Percentiles rank a stretch among this genome's conserved stretches.
Conservation (phyloP, 2,797 vertebrate species). For the Echiichthys vipera region DNA sequence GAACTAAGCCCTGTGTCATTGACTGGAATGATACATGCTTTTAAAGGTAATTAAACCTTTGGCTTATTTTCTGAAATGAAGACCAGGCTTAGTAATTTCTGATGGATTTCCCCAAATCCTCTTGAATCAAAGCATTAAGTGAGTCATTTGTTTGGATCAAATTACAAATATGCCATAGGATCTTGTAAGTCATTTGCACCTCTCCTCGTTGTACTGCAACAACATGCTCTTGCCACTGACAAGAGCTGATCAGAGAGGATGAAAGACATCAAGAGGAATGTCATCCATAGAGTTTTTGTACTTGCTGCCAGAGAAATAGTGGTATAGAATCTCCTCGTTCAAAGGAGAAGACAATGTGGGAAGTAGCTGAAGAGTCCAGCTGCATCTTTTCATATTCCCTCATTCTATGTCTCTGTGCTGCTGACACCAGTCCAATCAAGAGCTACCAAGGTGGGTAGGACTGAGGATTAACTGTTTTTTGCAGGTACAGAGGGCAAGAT, state of each 20-base stretch:
- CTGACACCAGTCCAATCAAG: conserved; percentile 56
- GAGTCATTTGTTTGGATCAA: conserved; percentile 37
- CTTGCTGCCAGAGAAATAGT: conserved; percentile 40
- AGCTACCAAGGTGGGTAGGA: conserved; percentile 45
- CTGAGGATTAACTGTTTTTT: conserved; percentile 81
- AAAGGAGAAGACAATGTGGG: conserved; percentile 47
- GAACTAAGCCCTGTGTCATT: conserved; percentile 38
- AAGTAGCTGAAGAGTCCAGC: conserved; percentile 34
- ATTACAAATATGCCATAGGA: conserved; percentile 9
- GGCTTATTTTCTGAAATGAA: conserved; percentile 42
- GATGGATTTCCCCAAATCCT: conserved; percentile 12
- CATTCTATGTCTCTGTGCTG: conserved; percentile 8
- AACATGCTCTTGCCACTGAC: conserved; percentile 23
- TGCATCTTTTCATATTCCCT: conserved; percentile 37
- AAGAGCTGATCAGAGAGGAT: conserved; percentile 27
- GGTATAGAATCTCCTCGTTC: conserved; percentile 39
- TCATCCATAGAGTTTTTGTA: conserved; percentile 48
- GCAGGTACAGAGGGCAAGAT: conserved; percentile 72
- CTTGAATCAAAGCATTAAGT: conserved; percentile 36
- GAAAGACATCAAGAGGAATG: conserved; percentile 41
- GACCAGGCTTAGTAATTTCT: conserved; percentile 21
- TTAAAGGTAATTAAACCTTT: conserved; percentile 51
- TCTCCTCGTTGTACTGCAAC: conserved; percentile 6
- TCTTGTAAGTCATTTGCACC: conserved; percentile 16
- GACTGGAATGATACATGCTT: conserved; percentile 25